phyloP scores from a whole-genome alignment of 2,113 vertebrate genomes.

The Rissa tridactyla region DNA sequence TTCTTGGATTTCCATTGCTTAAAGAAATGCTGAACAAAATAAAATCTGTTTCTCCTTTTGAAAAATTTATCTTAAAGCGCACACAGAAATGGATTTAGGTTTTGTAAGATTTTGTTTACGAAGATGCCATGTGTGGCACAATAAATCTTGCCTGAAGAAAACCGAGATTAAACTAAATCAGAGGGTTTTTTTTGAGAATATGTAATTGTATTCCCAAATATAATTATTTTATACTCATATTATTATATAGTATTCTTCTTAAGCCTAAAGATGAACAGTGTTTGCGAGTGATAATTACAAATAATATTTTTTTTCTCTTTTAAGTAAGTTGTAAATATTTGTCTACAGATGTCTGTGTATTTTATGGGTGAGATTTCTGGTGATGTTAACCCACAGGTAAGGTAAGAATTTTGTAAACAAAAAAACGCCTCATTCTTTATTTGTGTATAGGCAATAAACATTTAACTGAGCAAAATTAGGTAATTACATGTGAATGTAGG shows the following conservation, averaged over 20 bases:
- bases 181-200: not conserved
- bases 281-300: not conserved
- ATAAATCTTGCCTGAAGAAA: not conserved
- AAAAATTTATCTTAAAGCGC: not conserved
- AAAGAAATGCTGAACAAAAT: not conserved
- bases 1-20: not conserved
- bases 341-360: not conserved
- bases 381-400: not conserved
- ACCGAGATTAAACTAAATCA: not conserved
- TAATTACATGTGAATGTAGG: not conserved
- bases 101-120: conserved; percentile 3
- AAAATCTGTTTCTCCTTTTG: not conserved
- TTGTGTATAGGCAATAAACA: not conserved
- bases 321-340: not conserved
- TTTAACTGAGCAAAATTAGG: not conserved
- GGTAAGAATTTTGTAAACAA: not conserved
- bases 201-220: not conserved
- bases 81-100: not conserved
- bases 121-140: not conserved
- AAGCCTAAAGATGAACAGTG: not conserved
- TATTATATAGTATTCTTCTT: not conserved
- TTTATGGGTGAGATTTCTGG: not conserved
- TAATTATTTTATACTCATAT: not conserved
- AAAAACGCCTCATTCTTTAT: not conserved
- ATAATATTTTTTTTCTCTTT: not conserved